These are phyloP conservation scores for Drosophila pegasa DNA, from an alignment of 2,888 invertebrate species.

Conservation along the genomic window DNA sequence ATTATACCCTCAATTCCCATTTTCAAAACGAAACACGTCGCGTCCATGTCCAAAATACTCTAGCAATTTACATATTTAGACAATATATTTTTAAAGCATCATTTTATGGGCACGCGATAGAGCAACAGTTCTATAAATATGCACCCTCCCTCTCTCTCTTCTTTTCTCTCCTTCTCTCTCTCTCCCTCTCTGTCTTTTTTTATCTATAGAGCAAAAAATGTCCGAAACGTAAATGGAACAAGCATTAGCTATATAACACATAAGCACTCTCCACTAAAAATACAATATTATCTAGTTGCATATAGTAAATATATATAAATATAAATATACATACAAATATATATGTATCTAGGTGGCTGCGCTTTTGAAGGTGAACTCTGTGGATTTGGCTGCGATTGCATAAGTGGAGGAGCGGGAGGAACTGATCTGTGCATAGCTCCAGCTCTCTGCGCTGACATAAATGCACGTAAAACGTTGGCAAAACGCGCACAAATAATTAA, in stretches of 20 bases:
- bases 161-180: not conserved
- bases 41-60: conserved; percentile 20
- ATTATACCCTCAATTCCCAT: too few species aligned
- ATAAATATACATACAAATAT: conserved; percentile 21
- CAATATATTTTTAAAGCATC: conserved; percentile 47
- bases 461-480: conserved; percentile 69
- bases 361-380: conserved; percentile 58
- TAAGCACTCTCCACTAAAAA: conserved; percentile 36
- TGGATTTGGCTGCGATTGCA: conserved; percentile 49
- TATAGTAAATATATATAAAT: conserved; percentile 23
- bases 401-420: conserved; percentile 47
- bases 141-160: not conserved
- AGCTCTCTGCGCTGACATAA: conserved; percentile 45
- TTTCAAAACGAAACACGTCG: conserved; percentile 21
- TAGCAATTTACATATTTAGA: conserved; percentile 53
- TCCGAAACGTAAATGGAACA: conserved; percentile 69
- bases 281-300: conserved; percentile 46
- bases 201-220: conserved; percentile 43
- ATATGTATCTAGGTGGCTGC: not conserved
- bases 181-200: not conserved
- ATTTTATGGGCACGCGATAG: conserved; percentile 31
- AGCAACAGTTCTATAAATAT: conserved; percentile 57
- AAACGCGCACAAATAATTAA: conserved; percentile 78
- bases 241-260: conserved; percentile 37
- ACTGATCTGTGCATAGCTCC: conserved; percentile 6